These are phyloP conservation scores for Platichthys stellatus DNA, from an alignment of 2,113 vertebrate species.

Conservation along the genomic window DNA sequence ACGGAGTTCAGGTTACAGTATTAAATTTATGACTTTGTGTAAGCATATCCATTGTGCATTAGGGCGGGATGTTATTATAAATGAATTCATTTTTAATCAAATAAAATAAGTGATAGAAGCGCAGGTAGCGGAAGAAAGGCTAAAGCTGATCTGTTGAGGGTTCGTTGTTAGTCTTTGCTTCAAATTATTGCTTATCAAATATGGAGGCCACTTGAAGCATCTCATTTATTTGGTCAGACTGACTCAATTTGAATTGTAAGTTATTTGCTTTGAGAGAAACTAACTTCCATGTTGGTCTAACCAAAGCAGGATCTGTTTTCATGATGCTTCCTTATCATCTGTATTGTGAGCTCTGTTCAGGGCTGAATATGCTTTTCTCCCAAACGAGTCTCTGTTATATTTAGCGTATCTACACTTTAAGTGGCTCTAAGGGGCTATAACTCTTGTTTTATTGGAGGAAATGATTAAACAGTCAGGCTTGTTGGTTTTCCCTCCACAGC, in stretches of 20 bases:
- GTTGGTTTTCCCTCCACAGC: conserved; percentile 46
- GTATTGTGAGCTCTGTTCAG: conserved; percentile 10
- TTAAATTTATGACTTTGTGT: neutral
- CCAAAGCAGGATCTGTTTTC: neutral
- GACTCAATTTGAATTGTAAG: neutral
- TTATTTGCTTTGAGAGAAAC: neutral
- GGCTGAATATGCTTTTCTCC: conserved; percentile 33
- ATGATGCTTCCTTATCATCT: conserved; percentile 1
- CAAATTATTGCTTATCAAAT: neutral
- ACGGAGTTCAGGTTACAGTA: neutral
- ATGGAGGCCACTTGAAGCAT: neutral
- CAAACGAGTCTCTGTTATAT: conserved; percentile 59
- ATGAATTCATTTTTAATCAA: neutral
- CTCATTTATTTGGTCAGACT: no score
- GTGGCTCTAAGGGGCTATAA: conserved; percentile 63
- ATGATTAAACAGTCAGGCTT: conserved; percentile 53
- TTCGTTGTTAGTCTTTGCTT: no score
- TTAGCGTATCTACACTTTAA: conserved; percentile 53
- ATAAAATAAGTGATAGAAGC: neutral
- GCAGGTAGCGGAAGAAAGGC: neutral
- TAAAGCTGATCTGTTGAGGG: no score
- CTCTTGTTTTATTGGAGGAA: conserved; percentile 62
- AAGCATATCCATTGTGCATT: neutral
- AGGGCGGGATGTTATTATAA: neutral
- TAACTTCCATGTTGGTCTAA: neutral